A percentile compares a stretch with the other conserved stretches of the same genome.
Evolutionary conservation across 2,113 vertebrate genomes (phyloP).

Genomic region (Ptilonorhynchus violaceus): DNA sequence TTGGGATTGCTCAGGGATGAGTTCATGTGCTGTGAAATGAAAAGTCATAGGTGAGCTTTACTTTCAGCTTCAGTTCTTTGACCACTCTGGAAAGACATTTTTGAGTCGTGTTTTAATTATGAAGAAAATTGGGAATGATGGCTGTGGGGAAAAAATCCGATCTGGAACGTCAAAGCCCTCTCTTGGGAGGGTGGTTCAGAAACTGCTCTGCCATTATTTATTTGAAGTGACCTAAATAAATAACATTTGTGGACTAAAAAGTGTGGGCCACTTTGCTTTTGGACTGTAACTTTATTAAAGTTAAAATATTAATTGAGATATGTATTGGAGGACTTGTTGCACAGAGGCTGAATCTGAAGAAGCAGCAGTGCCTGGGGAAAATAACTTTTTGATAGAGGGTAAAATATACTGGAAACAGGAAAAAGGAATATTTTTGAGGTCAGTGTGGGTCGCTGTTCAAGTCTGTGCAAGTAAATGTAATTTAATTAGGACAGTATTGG

Average conservation of each 20-base stretch:
- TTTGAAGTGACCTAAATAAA: slow-evolving; percentile 27
- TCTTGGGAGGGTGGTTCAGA: background rate
- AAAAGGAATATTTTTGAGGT: background rate
- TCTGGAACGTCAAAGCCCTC: background rate
- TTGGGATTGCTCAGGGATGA: background rate
- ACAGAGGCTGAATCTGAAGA: background rate
- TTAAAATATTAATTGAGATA: background rate
- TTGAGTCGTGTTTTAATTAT: background rate
- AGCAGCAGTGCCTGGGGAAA: background rate
- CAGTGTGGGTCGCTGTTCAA: background rate
- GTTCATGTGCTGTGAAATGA: background rate
- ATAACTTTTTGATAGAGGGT: background rate
- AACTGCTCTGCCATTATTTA: background rate
- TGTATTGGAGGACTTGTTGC: background rate
- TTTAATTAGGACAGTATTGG: slow-evolving; percentile 14
- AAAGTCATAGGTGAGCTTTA: background rate
- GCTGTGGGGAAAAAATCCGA: background rate
- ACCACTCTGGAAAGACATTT: background rate
- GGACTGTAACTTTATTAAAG: background rate
- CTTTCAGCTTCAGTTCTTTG: background rate
- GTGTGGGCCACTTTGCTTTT: background rate
- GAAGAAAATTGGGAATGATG: background rate
- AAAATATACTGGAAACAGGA: background rate
- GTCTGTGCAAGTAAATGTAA: slow-evolving; percentile 6
- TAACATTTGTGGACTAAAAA: background rate